Percentiles rank a stretch among this genome's conserved stretches.
These are phyloP conservation scores for Drosophila prolongata DNA, from an alignment of 2,888 invertebrate genomes.

Conservation along the genomic window DNA sequence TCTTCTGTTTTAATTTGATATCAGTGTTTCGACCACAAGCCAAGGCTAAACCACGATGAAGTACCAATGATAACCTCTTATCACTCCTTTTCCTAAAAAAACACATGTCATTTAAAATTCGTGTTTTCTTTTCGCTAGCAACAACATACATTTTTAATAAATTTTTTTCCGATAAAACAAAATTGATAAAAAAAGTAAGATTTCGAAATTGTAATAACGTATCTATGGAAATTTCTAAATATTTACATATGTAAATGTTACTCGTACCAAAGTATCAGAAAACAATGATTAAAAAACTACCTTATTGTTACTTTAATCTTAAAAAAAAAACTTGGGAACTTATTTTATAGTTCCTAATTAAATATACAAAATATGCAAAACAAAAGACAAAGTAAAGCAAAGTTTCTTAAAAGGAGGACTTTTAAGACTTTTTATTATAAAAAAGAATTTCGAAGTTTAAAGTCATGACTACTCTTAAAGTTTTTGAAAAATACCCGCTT, in stretches of 20 bases:
- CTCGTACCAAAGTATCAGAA: too few relatives aligned
- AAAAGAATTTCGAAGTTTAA: not conserved
- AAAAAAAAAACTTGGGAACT: too few relatives aligned
- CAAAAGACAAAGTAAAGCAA: too few relatives aligned
- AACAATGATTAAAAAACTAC: too few relatives aligned
- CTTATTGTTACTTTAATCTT: too few relatives aligned
- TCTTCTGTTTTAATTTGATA: slow-evolving; percentile 1
- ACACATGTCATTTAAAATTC: slow-evolving; percentile 2
- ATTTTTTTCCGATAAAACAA: not conserved
- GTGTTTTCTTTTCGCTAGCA: slow-evolving; percentile 3
- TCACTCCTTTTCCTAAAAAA: not conserved
- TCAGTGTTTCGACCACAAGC: slow-evolving; percentile 4
- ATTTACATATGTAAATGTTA: not conserved
- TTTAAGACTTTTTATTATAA: too few relatives aligned
- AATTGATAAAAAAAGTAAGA: not conserved
- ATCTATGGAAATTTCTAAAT: too few relatives aligned
- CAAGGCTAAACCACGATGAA: slow-evolving; percentile 1
- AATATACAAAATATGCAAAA: too few relatives aligned
- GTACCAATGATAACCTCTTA: slow-evolving; percentile 2
- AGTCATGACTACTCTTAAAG: not conserved
- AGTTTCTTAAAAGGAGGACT: too few relatives aligned
- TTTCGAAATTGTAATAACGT: too few relatives aligned
- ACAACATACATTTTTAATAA: slow-evolving; percentile 4
- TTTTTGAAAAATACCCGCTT: not conserved
- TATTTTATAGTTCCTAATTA: too few relatives aligned